Percentiles rank a stretch among this genome's conserved stretches.
Evolutionary conservation across 2,888 invertebrate genomes (phyloP).

Genomic region (Thysanoteuthis rhombus): DNA sequence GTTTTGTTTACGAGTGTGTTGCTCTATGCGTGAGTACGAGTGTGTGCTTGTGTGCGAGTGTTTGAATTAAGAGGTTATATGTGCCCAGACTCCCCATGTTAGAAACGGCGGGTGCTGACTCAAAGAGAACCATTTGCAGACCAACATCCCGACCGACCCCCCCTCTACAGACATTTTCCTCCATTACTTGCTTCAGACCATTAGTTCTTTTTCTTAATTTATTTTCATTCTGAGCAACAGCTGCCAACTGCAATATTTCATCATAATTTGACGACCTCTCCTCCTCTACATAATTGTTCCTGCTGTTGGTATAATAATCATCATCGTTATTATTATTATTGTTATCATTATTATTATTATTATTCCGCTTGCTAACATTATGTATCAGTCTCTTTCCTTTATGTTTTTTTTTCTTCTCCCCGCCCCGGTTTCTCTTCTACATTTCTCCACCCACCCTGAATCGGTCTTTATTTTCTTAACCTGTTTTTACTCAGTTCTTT

Average conservation of each 20-base stretch:
- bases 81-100: too few species aligned
- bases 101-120: too few species aligned
- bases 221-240: neutral
- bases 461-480: neutral
- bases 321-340: neutral
- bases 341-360: neutral
- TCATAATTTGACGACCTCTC: neutral
- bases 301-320: neutral
- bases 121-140: too few species aligned
- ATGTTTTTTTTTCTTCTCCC: neutral
- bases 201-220: neutral
- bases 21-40: too few species aligned
- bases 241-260: slow-evolving; percentile 12
- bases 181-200: neutral
- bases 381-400: too few species aligned
- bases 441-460: neutral
- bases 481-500: neutral
- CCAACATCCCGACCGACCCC: neutral
- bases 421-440: neutral
- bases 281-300: neutral
- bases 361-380: neutral
- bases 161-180: neutral
- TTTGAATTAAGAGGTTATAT: too few species aligned
- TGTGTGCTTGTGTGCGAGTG: too few species aligned
- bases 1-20: too few species aligned